Conservation (phyloP, 2,888 invertebrate species). For the Choristoneura rosaceana region DNA sequence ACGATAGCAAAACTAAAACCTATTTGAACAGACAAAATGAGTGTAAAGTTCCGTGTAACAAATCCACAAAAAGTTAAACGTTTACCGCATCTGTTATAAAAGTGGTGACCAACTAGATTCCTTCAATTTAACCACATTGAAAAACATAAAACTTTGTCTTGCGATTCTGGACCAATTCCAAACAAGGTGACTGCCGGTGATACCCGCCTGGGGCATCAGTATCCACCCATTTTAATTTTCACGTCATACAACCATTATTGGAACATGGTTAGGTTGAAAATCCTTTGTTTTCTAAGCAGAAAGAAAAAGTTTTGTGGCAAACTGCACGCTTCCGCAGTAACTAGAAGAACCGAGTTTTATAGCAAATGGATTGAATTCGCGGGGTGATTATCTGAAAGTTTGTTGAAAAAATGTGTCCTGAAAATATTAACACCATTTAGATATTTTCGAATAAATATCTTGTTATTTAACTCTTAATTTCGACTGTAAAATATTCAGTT, state of each 20-base stretch:
- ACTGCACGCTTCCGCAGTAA: slow-evolving; percentile 71
- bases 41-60: background rate
- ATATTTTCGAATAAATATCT: no score
- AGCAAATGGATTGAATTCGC: slow-evolving; percentile 72
- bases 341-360: slow-evolving; percentile 72
- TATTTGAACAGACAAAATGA: background rate
- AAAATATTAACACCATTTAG: no score
- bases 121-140: slow-evolving; percentile 75
- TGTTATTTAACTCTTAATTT: no score
- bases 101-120: slow-evolving; percentile 52
- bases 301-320: slow-evolving; percentile 56
- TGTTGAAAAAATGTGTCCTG: slow-evolving; percentile 32
- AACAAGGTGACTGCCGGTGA: slow-evolving; percentile 82
- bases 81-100: slow-evolving; percentile 38
- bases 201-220: slow-evolving; percentile 72
- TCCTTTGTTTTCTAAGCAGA: slow-evolving; percentile 48
- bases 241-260: slow-evolving; percentile 50
- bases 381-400: slow-evolving; percentile 66
- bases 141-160: slow-evolving; percentile 80
- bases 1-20: background rate
- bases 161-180: slow-evolving; percentile 77
- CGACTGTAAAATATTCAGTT: no score
- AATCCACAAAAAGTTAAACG: slow-evolving; percentile 32
- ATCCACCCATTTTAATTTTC: slow-evolving; percentile 54
- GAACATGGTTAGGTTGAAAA: slow-evolving; percentile 54